These are phyloP conservation scores for Limnephilus auricula DNA, from an alignment of 2,888 invertebrate species.

Conservation along the genomic window DNA sequence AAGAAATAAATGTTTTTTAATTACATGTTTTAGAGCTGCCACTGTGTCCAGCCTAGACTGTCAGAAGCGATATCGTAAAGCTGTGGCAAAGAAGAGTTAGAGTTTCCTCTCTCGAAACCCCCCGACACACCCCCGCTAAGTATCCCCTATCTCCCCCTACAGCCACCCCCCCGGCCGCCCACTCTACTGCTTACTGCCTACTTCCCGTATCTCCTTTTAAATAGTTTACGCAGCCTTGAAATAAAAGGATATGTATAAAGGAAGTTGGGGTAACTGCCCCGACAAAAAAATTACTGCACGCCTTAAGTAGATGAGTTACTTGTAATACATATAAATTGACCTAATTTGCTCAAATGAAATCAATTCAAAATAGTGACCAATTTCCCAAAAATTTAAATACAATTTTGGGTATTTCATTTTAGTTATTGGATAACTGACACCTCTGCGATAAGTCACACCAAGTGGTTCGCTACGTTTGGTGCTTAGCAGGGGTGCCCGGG, in stretches of 20 bases:
- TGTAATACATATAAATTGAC: too few species aligned
- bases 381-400: too few species aligned
- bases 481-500: too few species aligned
- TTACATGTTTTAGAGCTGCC: not conserved
- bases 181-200: not conserved
- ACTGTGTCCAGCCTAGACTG: not conserved
- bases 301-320: too few species aligned
- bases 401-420: too few species aligned
- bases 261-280: not conserved
- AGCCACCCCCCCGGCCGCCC: not conserved
- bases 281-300: not conserved
- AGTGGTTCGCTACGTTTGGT: too few species aligned
- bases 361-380: too few species aligned
- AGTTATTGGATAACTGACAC: too few species aligned
- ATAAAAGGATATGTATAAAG: not conserved
- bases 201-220: not conserved
- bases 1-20: not conserved
- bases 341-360: too few species aligned
- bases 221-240: slow-evolving; percentile 10
- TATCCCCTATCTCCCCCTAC: not conserved
- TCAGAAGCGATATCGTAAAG: slow-evolving; percentile 40
- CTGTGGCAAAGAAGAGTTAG: slow-evolving; percentile 43
- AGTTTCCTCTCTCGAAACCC: not conserved
- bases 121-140: slow-evolving; percentile 9
- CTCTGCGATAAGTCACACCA: too few species aligned